phyloP scores from a whole-genome alignment of 1,140 invertebrate species.

The Parapsyche elsis region DNA sequence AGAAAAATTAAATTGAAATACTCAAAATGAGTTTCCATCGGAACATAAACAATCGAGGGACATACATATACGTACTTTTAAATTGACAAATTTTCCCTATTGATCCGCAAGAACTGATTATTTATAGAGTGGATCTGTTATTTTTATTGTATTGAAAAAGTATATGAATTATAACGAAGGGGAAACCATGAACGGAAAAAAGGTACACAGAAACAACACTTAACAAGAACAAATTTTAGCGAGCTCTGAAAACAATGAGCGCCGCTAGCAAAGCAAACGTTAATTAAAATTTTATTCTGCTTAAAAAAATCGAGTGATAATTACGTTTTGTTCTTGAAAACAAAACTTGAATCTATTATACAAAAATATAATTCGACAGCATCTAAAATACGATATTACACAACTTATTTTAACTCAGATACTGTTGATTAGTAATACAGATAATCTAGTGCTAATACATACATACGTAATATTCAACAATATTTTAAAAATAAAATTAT shows the following conservation, averaged over 20 bases:
- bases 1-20: constrained; percentile 47
- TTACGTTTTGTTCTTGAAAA: constrained; percentile 47
- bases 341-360: constrained; percentile 39
- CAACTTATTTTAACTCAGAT: no score
- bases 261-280: constrained; percentile 49
- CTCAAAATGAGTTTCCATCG: constrained; percentile 45
- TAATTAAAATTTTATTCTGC: constrained; percentile 52
- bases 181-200: constrained; percentile 25
- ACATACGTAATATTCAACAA: no score
- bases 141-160: constrained; percentile 16
- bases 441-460: no score
- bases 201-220: constrained; percentile 41
- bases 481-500: background rate
- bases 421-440: no score
- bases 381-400: no score
- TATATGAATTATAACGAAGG: background rate
- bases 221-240: constrained; percentile 45
- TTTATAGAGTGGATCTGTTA: background rate
- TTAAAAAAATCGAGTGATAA: constrained; percentile 50
- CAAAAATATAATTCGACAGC: constrained; percentile 30
- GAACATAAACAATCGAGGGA: constrained; percentile 23
- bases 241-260: constrained; percentile 45
- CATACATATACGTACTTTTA: constrained; percentile 22
- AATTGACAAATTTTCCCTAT: no score
- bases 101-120: no score